Evolutionary conservation across 2,888 invertebrate species (phyloP).

Genomic region (Metallyticus violacea): DNA sequence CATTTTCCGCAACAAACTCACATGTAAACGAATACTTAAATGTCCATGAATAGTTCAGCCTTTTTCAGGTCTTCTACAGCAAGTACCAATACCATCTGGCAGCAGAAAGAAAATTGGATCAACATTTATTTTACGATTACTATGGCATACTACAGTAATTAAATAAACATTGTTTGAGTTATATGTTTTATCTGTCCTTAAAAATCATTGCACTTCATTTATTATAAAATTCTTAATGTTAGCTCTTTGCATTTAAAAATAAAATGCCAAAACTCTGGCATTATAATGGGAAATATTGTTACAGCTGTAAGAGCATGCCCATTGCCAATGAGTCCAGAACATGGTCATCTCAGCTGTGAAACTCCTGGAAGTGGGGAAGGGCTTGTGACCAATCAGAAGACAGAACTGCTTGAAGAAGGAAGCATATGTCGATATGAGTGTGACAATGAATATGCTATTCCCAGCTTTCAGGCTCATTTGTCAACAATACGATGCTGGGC

Average conservation of each 20-base stretch:
- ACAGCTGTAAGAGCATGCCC: constrained; percentile 24
- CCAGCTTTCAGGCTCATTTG: constrained; percentile 13
- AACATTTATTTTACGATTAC: no score
- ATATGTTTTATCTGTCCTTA: no score
- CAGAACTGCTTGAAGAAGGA: constrained; percentile 27
- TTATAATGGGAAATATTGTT: not conserved
- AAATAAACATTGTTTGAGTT: no score
- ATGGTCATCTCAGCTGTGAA: constrained; percentile 26
- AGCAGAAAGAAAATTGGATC: no score
- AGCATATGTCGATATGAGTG: constrained; percentile 28
- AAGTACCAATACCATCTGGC: no score
- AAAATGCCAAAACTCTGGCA: not conserved
- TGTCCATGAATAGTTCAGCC: no score
- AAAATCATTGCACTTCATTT: no score
- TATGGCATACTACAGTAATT: no score
- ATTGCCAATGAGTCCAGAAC: constrained; percentile 29
- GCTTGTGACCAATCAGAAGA: not conserved
- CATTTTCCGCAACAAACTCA: no score
- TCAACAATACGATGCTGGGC: constrained; percentile 19
- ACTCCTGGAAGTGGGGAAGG: not conserved
- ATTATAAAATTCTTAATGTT: not conserved
- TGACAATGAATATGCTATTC: constrained; percentile 23
- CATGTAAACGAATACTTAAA: no score
- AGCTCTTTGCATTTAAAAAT: not conserved
- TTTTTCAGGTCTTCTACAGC: no score